phyloP scores from a whole-genome alignment of 2,888 invertebrate genomes.

The Carcina quercana region DNA sequence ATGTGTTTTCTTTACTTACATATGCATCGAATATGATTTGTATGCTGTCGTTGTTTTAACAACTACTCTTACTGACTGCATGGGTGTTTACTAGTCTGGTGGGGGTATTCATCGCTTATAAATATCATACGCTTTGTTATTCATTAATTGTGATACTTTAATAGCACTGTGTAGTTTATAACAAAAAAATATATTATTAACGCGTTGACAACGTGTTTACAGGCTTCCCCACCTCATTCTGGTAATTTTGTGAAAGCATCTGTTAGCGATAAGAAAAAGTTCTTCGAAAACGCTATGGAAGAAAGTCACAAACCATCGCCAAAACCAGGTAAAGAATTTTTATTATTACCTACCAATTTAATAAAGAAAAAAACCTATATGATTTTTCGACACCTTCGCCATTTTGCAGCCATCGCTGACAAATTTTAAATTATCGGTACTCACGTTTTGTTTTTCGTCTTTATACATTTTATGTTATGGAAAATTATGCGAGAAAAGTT shows the following conservation, averaged over 20 bases:
- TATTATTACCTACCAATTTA: no score
- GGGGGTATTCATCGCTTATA: slow-evolving; percentile 58
- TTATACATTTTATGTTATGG: no score
- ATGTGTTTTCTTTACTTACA: slow-evolving; percentile 56
- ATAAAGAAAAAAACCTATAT: no score
- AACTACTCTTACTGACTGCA: slow-evolving; percentile 52
- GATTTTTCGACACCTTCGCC: no score
- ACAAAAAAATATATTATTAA: not conserved
- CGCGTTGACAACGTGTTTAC: slow-evolving; percentile 20
- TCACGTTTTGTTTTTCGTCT: no score
- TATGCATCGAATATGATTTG: slow-evolving; percentile 40
- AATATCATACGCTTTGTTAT: slow-evolving; percentile 62
- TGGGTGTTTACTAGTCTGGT: slow-evolving; percentile 60
- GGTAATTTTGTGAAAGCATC: slow-evolving; percentile 86
- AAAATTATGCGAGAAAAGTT: not conserved
- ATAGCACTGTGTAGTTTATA: not conserved
- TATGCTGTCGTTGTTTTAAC: slow-evolving; percentile 36
- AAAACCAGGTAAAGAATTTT: slow-evolving; percentile 81
- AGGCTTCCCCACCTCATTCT: slow-evolving; percentile 81
- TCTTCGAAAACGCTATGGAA: slow-evolving; percentile 97
- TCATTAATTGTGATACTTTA: slow-evolving; percentile 17
- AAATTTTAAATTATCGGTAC: no score
- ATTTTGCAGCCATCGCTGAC: no score
- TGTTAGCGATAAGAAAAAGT: slow-evolving; percentile 94
- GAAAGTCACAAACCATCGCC: slow-evolving; percentile 90